These are phyloP conservation scores for Hydroisotoma schaefferi DNA, from an alignment of 2,888 invertebrate species.

Conservation along the genomic window DNA sequence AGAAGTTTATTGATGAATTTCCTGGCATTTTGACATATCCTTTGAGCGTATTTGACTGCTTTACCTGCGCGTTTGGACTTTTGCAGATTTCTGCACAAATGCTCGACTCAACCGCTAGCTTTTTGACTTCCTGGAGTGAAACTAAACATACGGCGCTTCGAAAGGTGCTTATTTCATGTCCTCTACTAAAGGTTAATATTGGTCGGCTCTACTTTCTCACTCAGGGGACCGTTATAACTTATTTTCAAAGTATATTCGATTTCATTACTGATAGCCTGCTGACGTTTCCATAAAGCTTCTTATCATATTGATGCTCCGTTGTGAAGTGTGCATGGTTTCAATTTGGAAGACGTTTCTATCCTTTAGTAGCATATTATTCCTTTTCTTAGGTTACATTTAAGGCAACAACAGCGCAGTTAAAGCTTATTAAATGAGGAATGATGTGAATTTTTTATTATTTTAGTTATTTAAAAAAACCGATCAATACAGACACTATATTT, in stretches of 20 bases:
- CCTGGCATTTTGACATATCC: conserved; percentile 32
- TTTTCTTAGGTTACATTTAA: not conserved
- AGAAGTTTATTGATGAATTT: conserved; percentile 29
- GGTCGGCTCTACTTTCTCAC: conserved; percentile 24
- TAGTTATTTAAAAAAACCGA: not conserved
- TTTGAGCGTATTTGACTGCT: conserved; percentile 21
- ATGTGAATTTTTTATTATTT: not conserved
- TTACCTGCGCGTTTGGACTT: conserved; percentile 1
- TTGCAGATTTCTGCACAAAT: conserved; percentile 23
- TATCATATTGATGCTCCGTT: not conserved
- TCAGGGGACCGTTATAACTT: conserved; percentile 23
- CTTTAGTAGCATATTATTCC: not conserved
- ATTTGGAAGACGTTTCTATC: no score
- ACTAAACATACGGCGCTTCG: conserved; percentile 22
- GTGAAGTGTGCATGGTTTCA: not conserved
- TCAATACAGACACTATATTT: not conserved
- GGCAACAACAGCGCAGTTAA: not conserved
- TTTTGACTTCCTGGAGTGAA: conserved; percentile 28
- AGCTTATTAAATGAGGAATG: not conserved
- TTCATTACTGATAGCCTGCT: conserved; percentile 30
- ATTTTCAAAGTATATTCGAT: conserved; percentile 24
- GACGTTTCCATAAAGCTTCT: no score
- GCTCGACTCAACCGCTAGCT: conserved; percentile 20
- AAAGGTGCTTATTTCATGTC: conserved; percentile 23
- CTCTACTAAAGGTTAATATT: conserved; percentile 26